Conservation (phyloP, 2,888 invertebrate species). For the Eristalinus aeneus region DNA sequence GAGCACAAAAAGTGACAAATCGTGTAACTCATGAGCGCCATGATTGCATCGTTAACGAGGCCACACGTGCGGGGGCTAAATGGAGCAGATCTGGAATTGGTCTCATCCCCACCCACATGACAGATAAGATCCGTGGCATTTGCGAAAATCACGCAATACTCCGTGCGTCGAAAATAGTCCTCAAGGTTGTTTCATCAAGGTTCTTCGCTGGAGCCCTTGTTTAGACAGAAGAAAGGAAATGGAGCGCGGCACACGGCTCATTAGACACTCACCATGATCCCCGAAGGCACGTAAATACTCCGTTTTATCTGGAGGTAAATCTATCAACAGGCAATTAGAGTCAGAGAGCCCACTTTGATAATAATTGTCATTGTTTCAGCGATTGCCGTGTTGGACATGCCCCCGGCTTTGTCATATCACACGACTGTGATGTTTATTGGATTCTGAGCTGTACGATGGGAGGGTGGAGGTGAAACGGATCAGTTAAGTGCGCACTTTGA, state of each 20-base stretch:
- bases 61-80: background rate
- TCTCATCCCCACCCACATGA: background rate
- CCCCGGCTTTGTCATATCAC: background rate
- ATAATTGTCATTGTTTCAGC: background rate
- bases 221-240: background rate
- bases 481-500: constrained; percentile 20
- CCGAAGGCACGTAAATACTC: background rate
- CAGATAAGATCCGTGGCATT: background rate
- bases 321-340: background rate
- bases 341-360: background rate
- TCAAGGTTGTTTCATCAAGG: background rate
- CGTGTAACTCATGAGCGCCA: background rate
- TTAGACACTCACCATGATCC: background rate
- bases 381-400: background rate
- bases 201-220: background rate
- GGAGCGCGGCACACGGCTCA: background rate
- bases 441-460: background rate
- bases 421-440: background rate
- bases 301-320: background rate
- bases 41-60: background rate
- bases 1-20: background rate
- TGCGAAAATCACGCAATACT: background rate
- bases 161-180: background rate
- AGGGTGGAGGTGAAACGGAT: background rate
- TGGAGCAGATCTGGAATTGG: background rate